A percentile compares a stretch with the other conserved stretches of the same genome.
Evolutionary conservation across 2,888 invertebrate genomes (phyloP).

Genomic region (Drosophila longiperda): DNA sequence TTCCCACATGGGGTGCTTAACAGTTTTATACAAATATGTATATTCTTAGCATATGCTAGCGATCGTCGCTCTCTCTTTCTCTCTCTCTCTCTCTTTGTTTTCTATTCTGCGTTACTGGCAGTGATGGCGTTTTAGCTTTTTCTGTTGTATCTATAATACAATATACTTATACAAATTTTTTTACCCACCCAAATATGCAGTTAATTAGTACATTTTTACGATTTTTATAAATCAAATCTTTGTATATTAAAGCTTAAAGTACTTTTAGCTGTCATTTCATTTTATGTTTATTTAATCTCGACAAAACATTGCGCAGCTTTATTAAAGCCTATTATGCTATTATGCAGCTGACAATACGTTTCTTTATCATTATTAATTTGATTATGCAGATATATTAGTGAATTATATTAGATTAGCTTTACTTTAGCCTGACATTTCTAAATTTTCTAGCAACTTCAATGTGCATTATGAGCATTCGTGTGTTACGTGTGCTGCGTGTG

Average conservation of each 20-base stretch:
- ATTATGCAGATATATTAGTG: conserved; percentile 1
- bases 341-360: not conserved
- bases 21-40: conserved; percentile 44
- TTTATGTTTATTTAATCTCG: not conserved
- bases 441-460: conserved; percentile 23
- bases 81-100: conserved; percentile 4
- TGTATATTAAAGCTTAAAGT: not conserved
- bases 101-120: conserved; percentile 31
- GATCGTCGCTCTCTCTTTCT: conserved; percentile 26
- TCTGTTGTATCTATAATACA: not conserved
- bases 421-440: conserved; percentile 33
- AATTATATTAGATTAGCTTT: conserved; percentile 24
- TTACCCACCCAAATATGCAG: not conserved
- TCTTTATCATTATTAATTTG: not conserved
- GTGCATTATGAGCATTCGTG: conserved; percentile 14
- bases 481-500: conserved; percentile 25
- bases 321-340: not conserved
- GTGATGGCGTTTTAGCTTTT: conserved; percentile 28
- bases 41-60: conserved; percentile 56
- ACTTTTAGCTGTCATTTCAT: not conserved
- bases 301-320: conserved; percentile 1
- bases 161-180: too few species aligned
- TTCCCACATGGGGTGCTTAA: conserved; percentile 28
- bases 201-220: not conserved
- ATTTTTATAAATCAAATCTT: not conserved